A percentile compares a stretch with the other conserved stretches of the same genome.
Evolutionary conservation across 2,797 vertebrate genomes (phyloP).

Genomic region (Danio albolineatus): DNA sequence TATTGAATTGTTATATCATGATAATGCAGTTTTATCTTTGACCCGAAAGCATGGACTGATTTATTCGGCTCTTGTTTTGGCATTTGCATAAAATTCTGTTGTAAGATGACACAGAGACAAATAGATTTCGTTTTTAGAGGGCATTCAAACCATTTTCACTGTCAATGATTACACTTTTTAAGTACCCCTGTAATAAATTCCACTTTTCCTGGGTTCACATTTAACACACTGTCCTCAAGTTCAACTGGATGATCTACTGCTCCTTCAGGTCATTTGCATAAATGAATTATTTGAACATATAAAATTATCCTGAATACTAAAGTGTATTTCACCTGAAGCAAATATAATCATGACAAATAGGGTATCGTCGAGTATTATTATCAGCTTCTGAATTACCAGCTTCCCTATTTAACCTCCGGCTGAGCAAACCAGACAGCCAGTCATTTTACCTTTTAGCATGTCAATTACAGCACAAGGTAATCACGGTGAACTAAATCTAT

Average conservation of each 20-base stretch:
- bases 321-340: constrained; percentile 53
- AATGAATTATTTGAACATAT: constrained; percentile 53
- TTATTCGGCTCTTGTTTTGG: neutral
- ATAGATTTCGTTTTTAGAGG: constrained; percentile 49
- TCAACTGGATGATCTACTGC: constrained; percentile 48
- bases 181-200: constrained; percentile 47
- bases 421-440: neutral
- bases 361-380: constrained; percentile 43
- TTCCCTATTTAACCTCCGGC: constrained; percentile 39
- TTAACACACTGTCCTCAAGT: constrained; percentile 32
- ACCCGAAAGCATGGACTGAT: neutral
- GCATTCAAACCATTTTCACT: constrained; percentile 63
- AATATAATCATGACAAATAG: constrained; percentile 60
- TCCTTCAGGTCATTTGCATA: constrained; percentile 54
- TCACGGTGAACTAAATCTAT: neutral
- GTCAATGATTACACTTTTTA: constrained; percentile 19
- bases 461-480: neutral
- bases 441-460: neutral
- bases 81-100: neutral
- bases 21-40: neutral
- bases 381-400: constrained; percentile 37
- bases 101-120: constrained; percentile 1
- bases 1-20: constrained; percentile 13
- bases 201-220: constrained; percentile 24
- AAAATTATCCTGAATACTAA: constrained; percentile 53